Percentiles rank a stretch among this genome's conserved stretches.
These are phyloP conservation scores for Cryptotis parvus DNA, from an alignment of 2,113 vertebrate species.

Conservation along the genomic window DNA sequence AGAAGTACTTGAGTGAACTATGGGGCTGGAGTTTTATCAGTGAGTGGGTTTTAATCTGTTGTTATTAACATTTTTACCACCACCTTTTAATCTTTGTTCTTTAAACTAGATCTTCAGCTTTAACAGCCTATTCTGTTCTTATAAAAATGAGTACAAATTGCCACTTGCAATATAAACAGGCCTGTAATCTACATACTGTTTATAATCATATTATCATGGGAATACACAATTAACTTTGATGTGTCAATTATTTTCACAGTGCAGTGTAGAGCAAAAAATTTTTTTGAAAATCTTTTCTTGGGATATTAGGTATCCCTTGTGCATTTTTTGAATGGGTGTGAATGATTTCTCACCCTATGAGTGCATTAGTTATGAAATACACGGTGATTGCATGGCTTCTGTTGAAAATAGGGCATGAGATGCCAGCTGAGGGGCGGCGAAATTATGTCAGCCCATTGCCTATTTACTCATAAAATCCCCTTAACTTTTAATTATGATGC, in stretches of 20 bases:
- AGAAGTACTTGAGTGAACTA: not conserved
- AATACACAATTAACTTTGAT: conserved; percentile 83
- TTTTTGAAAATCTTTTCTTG: not conserved
- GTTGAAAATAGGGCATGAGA: conserved; percentile 63
- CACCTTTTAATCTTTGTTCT: conserved; percentile 35
- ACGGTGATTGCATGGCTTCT: conserved; percentile 75
- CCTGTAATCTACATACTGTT: conserved; percentile 1
- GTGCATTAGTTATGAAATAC: conserved; percentile 70
- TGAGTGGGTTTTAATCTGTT: not conserved
- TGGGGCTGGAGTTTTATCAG: conserved; percentile 48
- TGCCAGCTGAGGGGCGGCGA: not conserved
- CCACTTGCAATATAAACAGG: conserved; percentile 50
- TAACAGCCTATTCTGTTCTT: conserved; percentile 50
- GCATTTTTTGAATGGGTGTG: conserved; percentile 30
- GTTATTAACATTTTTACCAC: not conserved
- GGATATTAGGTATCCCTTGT: not conserved
- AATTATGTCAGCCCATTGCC: not conserved
- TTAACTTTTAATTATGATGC: conserved; percentile 24
- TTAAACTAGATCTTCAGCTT: not conserved
- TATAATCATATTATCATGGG: conserved; percentile 71
- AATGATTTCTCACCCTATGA: conserved; percentile 75
- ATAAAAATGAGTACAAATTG: conserved; percentile 10
- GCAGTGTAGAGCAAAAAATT: conserved; percentile 47
- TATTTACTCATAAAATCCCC: conserved; percentile 10
- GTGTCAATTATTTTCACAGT: conserved; percentile 74